phyloP scores from a whole-genome alignment of 2,113 vertebrate genomes.

The Campylomormyrus tamandua region DNA sequence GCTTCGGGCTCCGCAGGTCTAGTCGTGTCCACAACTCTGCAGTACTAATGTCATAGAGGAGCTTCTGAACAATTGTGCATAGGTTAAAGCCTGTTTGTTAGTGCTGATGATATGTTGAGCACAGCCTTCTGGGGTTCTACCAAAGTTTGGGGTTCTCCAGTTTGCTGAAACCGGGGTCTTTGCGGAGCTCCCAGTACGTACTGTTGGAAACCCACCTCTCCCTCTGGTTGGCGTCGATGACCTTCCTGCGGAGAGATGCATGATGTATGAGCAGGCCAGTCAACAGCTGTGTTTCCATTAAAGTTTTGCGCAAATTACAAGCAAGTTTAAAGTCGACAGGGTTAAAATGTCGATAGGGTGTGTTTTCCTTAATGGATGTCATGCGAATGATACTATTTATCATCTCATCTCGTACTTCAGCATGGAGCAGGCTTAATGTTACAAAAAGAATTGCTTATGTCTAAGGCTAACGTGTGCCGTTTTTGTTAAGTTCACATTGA shows the following conservation, averaged over 20 bases:
- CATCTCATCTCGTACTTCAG: not conserved
- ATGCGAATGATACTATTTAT: not conserved
- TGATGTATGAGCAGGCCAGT: not conserved
- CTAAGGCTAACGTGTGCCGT: slow-evolving; percentile 32
- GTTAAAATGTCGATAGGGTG: not conserved
- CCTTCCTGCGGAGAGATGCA: slow-evolving; percentile 70
- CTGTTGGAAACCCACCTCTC: slow-evolving; percentile 95
- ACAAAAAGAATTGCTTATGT: slow-evolving; percentile 39
- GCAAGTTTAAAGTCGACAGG: not conserved
- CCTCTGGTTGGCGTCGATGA: slow-evolving; percentile 82
- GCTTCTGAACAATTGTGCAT: slow-evolving; percentile 75
- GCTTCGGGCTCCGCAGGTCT: slow-evolving; percentile 28
- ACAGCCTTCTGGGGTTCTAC: slow-evolving; percentile 68
- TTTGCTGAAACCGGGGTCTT: slow-evolving; percentile 94
- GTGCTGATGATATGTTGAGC: slow-evolving; percentile 61
- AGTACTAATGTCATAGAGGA: slow-evolving; percentile 22
- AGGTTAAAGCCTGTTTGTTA: slow-evolving; percentile 67
- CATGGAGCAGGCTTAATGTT: not conserved
- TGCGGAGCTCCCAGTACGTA: slow-evolving; percentile 93
- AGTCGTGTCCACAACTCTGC: slow-evolving; percentile 29
- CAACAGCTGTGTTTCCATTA: not conserved
- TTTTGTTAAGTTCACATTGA: slow-evolving; percentile 21
- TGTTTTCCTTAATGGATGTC: not conserved
- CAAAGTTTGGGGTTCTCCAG: slow-evolving; percentile 82
- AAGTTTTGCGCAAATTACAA: not conserved